These are phyloP conservation scores for Ageneiosus marmoratus DNA, from an alignment of 2,113 vertebrate species.

Conservation along the genomic window DNA sequence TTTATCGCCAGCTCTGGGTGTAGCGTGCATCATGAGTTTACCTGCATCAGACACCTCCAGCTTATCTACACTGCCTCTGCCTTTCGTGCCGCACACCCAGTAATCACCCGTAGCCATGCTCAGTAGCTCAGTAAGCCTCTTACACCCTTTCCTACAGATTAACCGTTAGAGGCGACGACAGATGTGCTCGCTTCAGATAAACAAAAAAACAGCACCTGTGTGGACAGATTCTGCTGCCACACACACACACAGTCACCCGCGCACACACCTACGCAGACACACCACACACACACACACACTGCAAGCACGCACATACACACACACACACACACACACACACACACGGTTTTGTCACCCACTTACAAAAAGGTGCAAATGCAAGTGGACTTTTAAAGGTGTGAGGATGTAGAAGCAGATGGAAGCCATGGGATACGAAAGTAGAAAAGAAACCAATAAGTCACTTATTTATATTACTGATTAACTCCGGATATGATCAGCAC, in stretches of 20 bases:
- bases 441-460: conserved; percentile 28
- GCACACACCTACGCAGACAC: conserved; percentile 44
- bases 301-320: conserved; percentile 42
- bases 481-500: conserved; percentile 22
- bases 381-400: conserved; percentile 17
- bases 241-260: conserved; percentile 32
- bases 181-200: conserved; percentile 71
- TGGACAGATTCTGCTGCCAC: conserved; percentile 44
- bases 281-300: conserved; percentile 38
- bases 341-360: conserved; percentile 6
- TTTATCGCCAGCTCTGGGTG: conserved; percentile 63
- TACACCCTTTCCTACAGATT: conserved; percentile 81
- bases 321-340: conserved; percentile 49
- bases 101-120: conserved; percentile 77
- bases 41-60: conserved; percentile 77
- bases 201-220: conserved; percentile 59
- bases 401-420: conserved; percentile 1
- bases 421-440: conserved; percentile 35
- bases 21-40: conserved; percentile 70
- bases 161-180: conserved; percentile 76
- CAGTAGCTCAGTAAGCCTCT: conserved; percentile 79
- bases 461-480: conserved; percentile 44
- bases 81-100: conserved; percentile 73
- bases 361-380: conserved; percentile 9
- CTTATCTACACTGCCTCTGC: conserved; percentile 76